Evolutionary conservation across 2,797 vertebrate genomes (phyloP).

Genomic region (Rousettus madagascariensis): DNA sequence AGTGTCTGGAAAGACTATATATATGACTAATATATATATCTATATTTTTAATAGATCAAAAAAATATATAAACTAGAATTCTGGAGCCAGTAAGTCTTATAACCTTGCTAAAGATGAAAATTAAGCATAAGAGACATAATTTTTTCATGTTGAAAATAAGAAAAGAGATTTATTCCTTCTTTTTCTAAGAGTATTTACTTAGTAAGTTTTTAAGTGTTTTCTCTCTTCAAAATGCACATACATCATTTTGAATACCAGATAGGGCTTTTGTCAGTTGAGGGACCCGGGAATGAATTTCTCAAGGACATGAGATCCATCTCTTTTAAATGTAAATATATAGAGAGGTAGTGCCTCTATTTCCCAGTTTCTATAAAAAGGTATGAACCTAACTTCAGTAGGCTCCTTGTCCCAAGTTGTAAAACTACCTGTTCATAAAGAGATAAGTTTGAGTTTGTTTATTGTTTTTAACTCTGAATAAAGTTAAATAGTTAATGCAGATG

Average conservation of each 20-base stretch:
- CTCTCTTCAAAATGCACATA: background rate
- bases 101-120: background rate
- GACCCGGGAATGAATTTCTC: background rate
- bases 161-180: background rate
- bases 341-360: background rate
- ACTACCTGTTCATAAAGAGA: background rate
- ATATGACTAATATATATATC: background rate
- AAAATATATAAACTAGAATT: background rate
- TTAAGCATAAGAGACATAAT: background rate
- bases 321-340: background rate
- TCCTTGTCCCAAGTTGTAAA: background rate
- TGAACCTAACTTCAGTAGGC: background rate
- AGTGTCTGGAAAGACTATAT: background rate
- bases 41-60: background rate
- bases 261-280: background rate
- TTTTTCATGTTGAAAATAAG: background rate
- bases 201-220: background rate
- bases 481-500: background rate
- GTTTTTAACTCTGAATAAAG: background rate
- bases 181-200: background rate
- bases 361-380: background rate
- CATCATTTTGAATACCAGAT: background rate
- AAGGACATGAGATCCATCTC: background rate
- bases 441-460: background rate
- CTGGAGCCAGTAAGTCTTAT: background rate